A percentile compares a stretch with the other conserved stretches of the same genome.
These are phyloP conservation scores for Pterocles gutturalis DNA, from an alignment of 2,113 vertebrate genomes.

Conservation along the genomic window DNA sequence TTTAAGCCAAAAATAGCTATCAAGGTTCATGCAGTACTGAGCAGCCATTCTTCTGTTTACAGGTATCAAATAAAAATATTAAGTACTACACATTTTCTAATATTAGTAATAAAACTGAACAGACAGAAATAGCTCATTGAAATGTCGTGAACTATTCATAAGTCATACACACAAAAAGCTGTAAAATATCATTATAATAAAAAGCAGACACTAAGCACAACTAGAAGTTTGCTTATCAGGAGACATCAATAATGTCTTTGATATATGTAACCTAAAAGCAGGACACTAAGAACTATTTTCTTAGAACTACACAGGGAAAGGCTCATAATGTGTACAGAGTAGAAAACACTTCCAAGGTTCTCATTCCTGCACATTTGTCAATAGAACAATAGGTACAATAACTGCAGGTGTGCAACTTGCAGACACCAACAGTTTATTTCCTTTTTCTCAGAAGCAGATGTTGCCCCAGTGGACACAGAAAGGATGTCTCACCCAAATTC, in stretches of 20 bases:
- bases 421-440: background rate
- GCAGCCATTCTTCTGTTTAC: background rate
- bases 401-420: background rate
- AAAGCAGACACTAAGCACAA: background rate
- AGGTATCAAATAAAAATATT: background rate
- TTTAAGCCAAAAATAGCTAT: background rate
- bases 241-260: background rate
- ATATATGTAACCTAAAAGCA: background rate
- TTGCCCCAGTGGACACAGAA: background rate
- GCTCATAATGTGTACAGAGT: fast-evolving
- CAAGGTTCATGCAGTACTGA: background rate
- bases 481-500: background rate
- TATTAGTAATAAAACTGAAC: background rate
- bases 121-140: background rate
- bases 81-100: background rate
- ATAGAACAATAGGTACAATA: background rate
- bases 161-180: background rate
- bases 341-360: background rate
- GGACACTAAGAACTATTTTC: background rate
- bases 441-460: background rate
- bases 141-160: background rate
- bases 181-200: background rate
- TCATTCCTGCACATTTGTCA: background rate
- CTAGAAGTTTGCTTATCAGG: background rate
- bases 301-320: background rate